A percentile compares a stretch with the other conserved stretches of the same genome.
phyloP scores from a whole-genome alignment of 2,888 invertebrate species.

The Sylvicola fuscatus region DNA sequence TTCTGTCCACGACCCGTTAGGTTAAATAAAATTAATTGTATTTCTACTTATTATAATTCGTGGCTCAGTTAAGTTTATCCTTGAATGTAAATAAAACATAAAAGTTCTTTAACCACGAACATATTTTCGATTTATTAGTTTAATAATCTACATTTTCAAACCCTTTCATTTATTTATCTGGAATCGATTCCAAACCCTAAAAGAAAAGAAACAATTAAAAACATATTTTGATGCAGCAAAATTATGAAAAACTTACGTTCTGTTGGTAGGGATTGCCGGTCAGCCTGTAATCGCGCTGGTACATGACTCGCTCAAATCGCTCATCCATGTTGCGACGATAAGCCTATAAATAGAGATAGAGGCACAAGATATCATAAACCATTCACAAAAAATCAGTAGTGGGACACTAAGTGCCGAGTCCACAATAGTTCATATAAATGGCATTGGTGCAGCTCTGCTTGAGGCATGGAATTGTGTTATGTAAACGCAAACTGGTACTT shows the following conservation, averaged over 20 bases:
- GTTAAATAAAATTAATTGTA: too few relatives aligned
- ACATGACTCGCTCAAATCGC: slow-evolving; percentile 31
- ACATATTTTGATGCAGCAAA: slow-evolving; percentile 1
- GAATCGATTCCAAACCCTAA: slow-evolving; percentile 35
- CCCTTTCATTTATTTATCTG: slow-evolving; percentile 24
- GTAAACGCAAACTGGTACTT: slow-evolving; percentile 21
- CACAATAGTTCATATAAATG: slow-evolving; percentile 4
- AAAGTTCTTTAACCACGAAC: too few relatives aligned
- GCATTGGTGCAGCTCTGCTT: slow-evolving; percentile 13
- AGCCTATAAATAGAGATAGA: slow-evolving; percentile 24
- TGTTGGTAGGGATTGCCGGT: slow-evolving; percentile 38
- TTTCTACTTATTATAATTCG: too few relatives aligned
- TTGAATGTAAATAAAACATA: too few relatives aligned
- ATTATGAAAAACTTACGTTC: slow-evolving; percentile 26
- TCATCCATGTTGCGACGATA: slow-evolving; percentile 32
- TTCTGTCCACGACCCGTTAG: too few relatives aligned
- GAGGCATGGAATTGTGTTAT: slow-evolving; percentile 5
- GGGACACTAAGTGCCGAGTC: too few relatives aligned
- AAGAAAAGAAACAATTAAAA: not conserved
- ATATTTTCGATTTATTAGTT: too few relatives aligned
- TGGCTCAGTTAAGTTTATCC: too few relatives aligned
- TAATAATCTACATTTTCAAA: slow-evolving; percentile 3
- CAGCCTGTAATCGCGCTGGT: slow-evolving; percentile 38
- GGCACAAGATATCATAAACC: not conserved
- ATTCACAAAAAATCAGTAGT: not conserved